Conservation (phyloP, 1,140 invertebrate genomes). For the Micrasema longulum region DNA sequence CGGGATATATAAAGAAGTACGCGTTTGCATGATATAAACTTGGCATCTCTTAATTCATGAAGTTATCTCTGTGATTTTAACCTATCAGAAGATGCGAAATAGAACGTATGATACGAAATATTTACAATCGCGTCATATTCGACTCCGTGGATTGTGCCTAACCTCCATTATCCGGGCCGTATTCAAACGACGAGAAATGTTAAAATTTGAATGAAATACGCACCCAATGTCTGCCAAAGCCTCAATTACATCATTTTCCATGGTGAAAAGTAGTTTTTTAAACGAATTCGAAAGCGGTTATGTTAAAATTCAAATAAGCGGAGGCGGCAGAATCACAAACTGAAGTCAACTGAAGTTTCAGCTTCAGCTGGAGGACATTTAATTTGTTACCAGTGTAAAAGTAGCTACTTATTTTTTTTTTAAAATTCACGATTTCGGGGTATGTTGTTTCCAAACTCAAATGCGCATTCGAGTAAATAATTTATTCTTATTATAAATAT, state of each 20-base stretch:
- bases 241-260: conserved; percentile 45
- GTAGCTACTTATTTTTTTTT: too few relatives aligned
- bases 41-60: not conserved
- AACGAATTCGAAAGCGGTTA: not conserved
- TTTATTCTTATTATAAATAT: too few relatives aligned
- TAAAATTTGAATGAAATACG: not conserved
- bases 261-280: not conserved
- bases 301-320: not conserved
- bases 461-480: too few relatives aligned
- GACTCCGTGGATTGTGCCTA: not conserved
- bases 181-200: not conserved
- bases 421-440: too few relatives aligned
- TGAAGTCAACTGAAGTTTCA: too few relatives aligned
- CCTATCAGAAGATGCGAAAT: not conserved
- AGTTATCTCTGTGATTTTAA: not conserved
- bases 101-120: not conserved
- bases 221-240: conserved; percentile 48
- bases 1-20: too few relatives aligned
- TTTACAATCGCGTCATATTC: not conserved
- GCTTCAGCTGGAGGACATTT: too few relatives aligned
- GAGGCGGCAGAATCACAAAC: conserved; percentile 1
- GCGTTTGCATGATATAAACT: too few relatives aligned
- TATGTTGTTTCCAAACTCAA: too few relatives aligned
- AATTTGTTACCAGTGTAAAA: too few relatives aligned
- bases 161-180: not conserved